phyloP scores from a whole-genome alignment of 92 coral and sea anemone genomes.

The Umimayanthus kanabou region DNA sequence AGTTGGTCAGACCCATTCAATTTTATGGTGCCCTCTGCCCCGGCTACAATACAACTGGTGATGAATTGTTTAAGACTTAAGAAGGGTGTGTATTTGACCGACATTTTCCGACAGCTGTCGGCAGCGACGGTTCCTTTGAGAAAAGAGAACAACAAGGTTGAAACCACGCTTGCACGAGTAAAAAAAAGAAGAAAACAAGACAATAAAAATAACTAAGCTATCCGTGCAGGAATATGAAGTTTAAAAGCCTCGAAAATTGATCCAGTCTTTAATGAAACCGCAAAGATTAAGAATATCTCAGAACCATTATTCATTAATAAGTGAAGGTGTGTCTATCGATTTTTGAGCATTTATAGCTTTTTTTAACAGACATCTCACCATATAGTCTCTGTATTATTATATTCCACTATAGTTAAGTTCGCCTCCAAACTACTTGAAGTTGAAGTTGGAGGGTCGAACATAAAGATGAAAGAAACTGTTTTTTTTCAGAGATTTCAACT shows the following conservation, averaged over 20 bases:
- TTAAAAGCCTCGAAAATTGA: too few relatives aligned
- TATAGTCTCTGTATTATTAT: too few relatives aligned
- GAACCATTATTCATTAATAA: neutral
- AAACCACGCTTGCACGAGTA: neutral
- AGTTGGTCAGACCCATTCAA: conserved; percentile 17
- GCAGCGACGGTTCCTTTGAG: neutral
- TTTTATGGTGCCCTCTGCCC: neutral
- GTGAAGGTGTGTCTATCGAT: neutral
- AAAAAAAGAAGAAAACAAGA: neutral
- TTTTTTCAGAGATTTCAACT: neutral
- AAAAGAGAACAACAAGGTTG: neutral
- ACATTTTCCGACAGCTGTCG: conserved; percentile 16
- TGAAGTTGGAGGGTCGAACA: neutral
- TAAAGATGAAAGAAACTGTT: neutral
- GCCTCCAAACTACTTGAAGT: neutral
- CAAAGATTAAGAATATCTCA: too few relatives aligned
- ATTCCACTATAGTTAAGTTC: neutral
- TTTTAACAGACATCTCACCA: neutral
- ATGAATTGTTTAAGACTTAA: conserved; percentile 8
- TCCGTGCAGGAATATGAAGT: neutral
- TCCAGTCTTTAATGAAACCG: too few relatives aligned
- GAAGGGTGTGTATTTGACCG: neutral
- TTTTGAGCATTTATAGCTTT: too few relatives aligned
- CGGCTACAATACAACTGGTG: conserved; percentile 22
- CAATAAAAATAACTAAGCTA: neutral